Evolutionary conservation across 1,140 invertebrate species (phyloP), one percentile per base, ranked within the genome.

Genomic region (Diorhabda carinulata): DNA sequence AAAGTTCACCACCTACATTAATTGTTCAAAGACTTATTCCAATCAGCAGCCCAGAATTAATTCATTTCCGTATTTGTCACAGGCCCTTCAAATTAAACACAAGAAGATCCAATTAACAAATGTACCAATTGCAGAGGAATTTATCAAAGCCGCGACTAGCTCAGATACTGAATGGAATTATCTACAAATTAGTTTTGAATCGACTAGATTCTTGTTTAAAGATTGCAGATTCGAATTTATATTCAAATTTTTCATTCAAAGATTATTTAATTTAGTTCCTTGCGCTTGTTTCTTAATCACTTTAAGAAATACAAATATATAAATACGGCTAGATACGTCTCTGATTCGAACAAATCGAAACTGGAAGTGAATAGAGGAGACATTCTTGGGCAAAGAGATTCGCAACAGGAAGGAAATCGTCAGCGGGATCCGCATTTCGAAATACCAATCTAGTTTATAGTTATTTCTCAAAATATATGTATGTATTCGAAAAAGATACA

Each of bases 361-460:
- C 61, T 43, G 61, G 61, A 62, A 62, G 42, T 10, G 61, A 62
- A 62, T 62, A 62, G 44, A 62, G 41, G 43, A 62, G 61, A 10
- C 43, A 43, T 62, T 62, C 43, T 44, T 3, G 2, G 43, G 43
- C 61, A 44, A 10, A 41, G 41, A 62, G 41, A 62, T 44, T 5
- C 43, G n/a, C 61, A 43, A 62, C 41, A 62, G 61, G 43, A 62
- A 62, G 61, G 61, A 62, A 62, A 62, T 62, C 61, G 61, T 62
- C 61, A 62, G 61, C 61, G 9, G 6, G 61, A 62, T 62, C 61
- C 61, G 61, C 43, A 62, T 62, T 62, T 62, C 41, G 44, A 62
- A 62, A 62, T 62, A 62, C 41, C 61, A 62, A 62, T 62, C 61
- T 10, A 62, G 61, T 62, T 62, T 62, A 62, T 62, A 62, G 61